Base-by-base conservation (phyloP, 2,113 vertebrate species). In the Tragelaphus strepsiceros region DNA sequence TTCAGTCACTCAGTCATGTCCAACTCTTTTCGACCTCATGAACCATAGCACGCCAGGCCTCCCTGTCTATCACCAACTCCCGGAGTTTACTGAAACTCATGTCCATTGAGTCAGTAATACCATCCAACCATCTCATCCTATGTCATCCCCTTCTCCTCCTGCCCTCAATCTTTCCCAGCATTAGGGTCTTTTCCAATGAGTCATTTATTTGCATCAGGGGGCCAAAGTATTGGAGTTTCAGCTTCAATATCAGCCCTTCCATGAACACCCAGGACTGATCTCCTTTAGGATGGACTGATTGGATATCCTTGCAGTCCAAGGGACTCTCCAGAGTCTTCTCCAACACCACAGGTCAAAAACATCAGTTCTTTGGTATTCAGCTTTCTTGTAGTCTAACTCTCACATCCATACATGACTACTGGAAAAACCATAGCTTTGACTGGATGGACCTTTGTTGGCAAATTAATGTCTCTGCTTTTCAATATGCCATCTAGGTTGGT, bases 11-110 rank as follows among this genome's bases (percentile, higher is more conserved):
- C n/a, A 39, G 67, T 71, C 1, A 2, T 39, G 10, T 35, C n/a
- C 67, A 12, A 1, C 10, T 71, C 19, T n/a, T 67, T 71, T 9
- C 0, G 0, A 71, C n/a, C n/a, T 12, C 67, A 22, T 22, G n/a
- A 71, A 35, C 2, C 67, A 12, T 19, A 71, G n/a, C 10, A 71
- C 0, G 0, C 1, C 10, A 71, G 67, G 9, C n/a, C 1, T 35
- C 67, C n/a, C 67, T 71, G 19, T 39, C 19, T 19, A 22, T 39
- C 67, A 71, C 19, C 19, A 71, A 39, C 67, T 71, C 67, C n/a
- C 0, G 0, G 19, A 71, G n/a, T 71, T 71, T 3, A 71, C n/a
- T 39, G 10, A 71, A 6, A 71, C n/a, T 71, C 67, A 3, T 3
- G 19, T 35, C 19, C 5, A 71, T 6, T 22, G n/a, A 71, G 67